These are phyloP conservation scores for Riparia riparia DNA, from an alignment of 2,113 vertebrate species.

Conservation along the genomic window DNA sequence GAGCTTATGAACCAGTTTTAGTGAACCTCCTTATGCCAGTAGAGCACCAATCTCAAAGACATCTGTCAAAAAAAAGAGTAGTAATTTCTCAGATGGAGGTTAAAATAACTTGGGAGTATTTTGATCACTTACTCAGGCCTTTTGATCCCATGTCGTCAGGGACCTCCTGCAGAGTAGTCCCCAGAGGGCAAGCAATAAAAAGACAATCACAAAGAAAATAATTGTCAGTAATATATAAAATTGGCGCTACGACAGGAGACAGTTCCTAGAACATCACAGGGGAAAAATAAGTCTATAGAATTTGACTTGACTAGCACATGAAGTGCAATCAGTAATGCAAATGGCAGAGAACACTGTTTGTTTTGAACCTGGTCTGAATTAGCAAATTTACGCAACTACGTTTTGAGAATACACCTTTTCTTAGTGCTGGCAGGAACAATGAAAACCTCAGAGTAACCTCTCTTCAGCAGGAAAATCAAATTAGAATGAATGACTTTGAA, in stretches of 20 bases:
- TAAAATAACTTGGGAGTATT: conserved; percentile 79
- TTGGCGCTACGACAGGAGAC: conserved; percentile 79
- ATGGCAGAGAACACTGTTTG: background rate
- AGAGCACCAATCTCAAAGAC: conserved; percentile 63
- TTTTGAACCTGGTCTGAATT: background rate
- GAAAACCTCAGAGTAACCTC: background rate
- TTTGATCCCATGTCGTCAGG: conserved; percentile 94
- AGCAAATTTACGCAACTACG: background rate
- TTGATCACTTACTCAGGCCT: conserved; percentile 95
- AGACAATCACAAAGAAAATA: conserved; percentile 95
- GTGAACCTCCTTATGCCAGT: conserved; percentile 71
- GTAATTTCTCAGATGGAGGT: conserved; percentile 72
- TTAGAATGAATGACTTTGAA: conserved; percentile 10
- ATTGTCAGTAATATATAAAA: conserved; percentile 87
- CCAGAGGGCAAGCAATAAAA: conserved; percentile 88
- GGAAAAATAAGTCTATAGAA: background rate
- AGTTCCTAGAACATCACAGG: conserved; percentile 83
- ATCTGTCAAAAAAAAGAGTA: conserved; percentile 51
- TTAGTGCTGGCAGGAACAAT: background rate
- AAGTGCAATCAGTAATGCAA: background rate
- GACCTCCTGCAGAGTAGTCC: conserved; percentile 93
- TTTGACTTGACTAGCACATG: background rate
- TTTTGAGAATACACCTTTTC: background rate
- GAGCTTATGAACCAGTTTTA: conserved; percentile 33
- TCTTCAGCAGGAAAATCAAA: background rate